Evolutionary conservation across 2,113 vertebrate genomes (phyloP).

Genomic region (Hemiscyllium ocellatum): DNA sequence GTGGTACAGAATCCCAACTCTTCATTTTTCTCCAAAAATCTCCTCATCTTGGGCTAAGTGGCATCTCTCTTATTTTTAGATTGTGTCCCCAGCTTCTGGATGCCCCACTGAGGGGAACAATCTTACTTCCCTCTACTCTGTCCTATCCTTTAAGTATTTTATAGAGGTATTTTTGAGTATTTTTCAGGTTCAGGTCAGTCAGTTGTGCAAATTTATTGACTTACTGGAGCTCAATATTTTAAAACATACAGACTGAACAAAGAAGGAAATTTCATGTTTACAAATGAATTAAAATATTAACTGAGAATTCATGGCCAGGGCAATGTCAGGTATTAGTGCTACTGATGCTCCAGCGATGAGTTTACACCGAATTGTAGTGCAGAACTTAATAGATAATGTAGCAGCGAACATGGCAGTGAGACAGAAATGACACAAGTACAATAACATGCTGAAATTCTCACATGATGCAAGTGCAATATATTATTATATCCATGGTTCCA

Average conservation of each 20-base stretch:
- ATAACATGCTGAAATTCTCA: not conserved
- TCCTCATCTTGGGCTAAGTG: no score
- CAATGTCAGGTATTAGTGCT: not conserved
- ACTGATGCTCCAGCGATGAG: not conserved
- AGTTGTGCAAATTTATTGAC: not conserved
- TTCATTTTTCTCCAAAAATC: no score
- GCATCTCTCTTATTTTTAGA: no score
- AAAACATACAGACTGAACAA: not conserved
- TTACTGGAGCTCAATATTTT: not conserved
- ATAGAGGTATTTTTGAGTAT: no score
- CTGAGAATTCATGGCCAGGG: not conserved
- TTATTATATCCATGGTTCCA: not conserved
- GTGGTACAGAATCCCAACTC: no score
- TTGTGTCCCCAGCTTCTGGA: no score
- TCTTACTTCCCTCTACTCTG: no score
- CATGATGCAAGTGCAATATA: not conserved
- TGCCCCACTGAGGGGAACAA: no score
- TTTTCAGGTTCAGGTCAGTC: not conserved
- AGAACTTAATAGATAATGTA: not conserved
- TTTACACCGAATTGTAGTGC: not conserved
- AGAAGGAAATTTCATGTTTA: not conserved
- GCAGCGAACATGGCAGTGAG: not conserved
- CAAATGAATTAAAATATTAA: not conserved
- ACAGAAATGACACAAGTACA: not conserved
- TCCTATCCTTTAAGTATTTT: no score